Percentiles rank a stretch among this genome's conserved stretches.
These are phyloP conservation scores for Drosophila acutilabella DNA, from an alignment of 2,888 invertebrate genomes.

Conservation along the genomic window DNA sequence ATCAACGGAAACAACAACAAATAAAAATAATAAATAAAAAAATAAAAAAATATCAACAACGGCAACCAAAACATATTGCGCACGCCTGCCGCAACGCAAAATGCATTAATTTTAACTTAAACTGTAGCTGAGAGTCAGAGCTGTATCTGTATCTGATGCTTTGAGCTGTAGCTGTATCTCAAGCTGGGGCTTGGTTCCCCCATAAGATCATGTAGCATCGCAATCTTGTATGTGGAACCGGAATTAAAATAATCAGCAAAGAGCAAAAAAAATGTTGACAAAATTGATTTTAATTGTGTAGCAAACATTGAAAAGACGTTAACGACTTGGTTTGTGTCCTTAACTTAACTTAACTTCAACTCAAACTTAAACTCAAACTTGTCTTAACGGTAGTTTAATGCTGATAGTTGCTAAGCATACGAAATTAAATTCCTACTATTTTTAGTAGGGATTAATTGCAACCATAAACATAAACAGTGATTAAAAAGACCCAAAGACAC, in stretches of 20 bases:
- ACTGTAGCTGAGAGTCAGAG: conserved; percentile 11
- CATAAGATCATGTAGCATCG: conserved; percentile 35
- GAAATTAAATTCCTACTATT: conserved; percentile 24
- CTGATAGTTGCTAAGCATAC: conserved; percentile 43
- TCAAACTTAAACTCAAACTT: conserved; percentile 1
- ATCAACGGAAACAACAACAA: conserved; percentile 51
- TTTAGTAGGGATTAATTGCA: conserved; percentile 62
- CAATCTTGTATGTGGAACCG: conserved; percentile 48
- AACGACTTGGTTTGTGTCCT: conserved; percentile 33
- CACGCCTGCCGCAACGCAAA: conserved; percentile 71
- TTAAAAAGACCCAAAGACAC: conserved; percentile 47
- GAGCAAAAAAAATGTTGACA: conserved; percentile 62
- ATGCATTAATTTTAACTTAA: conserved; percentile 70
- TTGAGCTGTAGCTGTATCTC: conserved; percentile 7
- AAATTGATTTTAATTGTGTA: conserved; percentile 67
- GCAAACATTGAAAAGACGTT: conserved; percentile 56
- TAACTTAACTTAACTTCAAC: conserved; percentile 30
- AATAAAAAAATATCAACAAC: conserved; percentile 25
- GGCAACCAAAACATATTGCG: conserved; percentile 51
- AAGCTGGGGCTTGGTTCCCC: conserved; percentile 50
- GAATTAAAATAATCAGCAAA: conserved; percentile 44
- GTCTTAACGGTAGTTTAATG: conserved; percentile 46
- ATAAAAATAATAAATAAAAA: conserved; percentile 30
- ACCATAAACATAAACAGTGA: conserved; percentile 70
- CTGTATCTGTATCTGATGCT: conserved; percentile 14